Conservation (phyloP, 64 coral and sea anemone species). For the Orbicella faveolata region DNA sequence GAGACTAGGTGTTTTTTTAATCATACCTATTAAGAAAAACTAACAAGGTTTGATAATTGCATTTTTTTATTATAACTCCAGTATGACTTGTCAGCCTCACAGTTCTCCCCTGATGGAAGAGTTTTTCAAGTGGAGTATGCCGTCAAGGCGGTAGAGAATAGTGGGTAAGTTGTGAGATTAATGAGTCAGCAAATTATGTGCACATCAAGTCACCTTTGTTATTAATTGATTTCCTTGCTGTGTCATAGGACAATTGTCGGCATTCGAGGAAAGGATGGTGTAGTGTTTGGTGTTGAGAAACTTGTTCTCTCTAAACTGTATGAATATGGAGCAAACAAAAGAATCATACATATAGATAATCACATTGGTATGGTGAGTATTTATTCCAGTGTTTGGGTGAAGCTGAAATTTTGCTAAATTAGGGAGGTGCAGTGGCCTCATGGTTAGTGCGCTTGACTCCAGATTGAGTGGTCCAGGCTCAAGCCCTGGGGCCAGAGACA, state of each 20-base stretch:
- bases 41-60: background rate
- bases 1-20: no score
- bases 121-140: conserved; percentile 99
- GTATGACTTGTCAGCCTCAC: conserved; percentile 97
- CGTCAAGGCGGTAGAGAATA: conserved; percentile 96
- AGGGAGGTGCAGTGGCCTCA: no score
- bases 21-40: no score
- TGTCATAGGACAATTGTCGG: conserved; percentile 77
- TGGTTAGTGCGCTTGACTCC: no score
- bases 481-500: no score
- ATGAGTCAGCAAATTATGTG: no score
- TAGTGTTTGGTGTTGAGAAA: conserved; percentile 99
- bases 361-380: conserved; percentile 96
- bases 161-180: conserved; percentile 68
- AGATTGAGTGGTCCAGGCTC: no score
- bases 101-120: conserved; percentile 99
- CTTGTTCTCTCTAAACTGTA: conserved; percentile 96
- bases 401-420: no score
- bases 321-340: conserved; percentile 92
- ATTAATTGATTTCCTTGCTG: background rate
- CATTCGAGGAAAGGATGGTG: conserved; percentile 90
- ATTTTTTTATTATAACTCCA: conserved; percentile 25
- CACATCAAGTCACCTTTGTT: no score
- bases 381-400: no score
- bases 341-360: conserved; percentile 97